phyloP scores from a whole-genome alignment of 2,888 invertebrate genomes.

The Brachycybe producta region DNA sequence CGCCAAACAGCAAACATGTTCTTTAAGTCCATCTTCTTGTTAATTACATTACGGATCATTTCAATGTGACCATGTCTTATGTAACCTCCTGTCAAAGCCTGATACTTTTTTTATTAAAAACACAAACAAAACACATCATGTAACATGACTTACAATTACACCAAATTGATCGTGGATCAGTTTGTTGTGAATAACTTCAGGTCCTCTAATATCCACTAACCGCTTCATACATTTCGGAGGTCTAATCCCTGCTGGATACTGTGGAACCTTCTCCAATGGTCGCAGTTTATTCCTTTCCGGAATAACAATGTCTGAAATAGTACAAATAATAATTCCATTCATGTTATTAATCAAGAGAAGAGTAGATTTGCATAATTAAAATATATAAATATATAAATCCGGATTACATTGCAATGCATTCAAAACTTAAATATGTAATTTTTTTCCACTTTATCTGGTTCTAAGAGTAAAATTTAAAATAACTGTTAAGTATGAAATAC shows the following conservation, averaged over 20 bases:
- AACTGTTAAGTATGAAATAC: too few relatives aligned
- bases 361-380: too few relatives aligned
- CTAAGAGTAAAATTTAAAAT: too few relatives aligned
- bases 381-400: too few relatives aligned
- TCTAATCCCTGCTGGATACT: slow-evolving; percentile 48
- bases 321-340: too few relatives aligned
- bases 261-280: slow-evolving; percentile 51
- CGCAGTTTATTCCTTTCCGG: slow-evolving; percentile 57
- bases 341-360: too few relatives aligned
- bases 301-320: too few relatives aligned
- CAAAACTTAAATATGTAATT: too few relatives aligned
- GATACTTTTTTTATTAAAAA: slow-evolving; percentile 10
- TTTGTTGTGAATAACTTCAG: slow-evolving; percentile 70
- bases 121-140: slow-evolving; percentile 15
- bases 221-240: slow-evolving; percentile 76
- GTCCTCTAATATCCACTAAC: slow-evolving; percentile 75
- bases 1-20: slow-evolving; percentile 92
- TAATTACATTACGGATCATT: slow-evolving; percentile 64
- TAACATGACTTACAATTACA: slow-evolving; percentile 53
- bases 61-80: slow-evolving; percentile 71
- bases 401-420: too few relatives aligned
- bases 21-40: slow-evolving; percentile 60
- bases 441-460: too few relatives aligned
- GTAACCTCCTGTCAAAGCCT: slow-evolving; percentile 75
- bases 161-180: slow-evolving; percentile 86